Evolutionary conservation across 2,113 vertebrate species (phyloP), one percentile per base, ranked within the genome.

Genomic region (Hyperoodon ampullatus): DNA sequence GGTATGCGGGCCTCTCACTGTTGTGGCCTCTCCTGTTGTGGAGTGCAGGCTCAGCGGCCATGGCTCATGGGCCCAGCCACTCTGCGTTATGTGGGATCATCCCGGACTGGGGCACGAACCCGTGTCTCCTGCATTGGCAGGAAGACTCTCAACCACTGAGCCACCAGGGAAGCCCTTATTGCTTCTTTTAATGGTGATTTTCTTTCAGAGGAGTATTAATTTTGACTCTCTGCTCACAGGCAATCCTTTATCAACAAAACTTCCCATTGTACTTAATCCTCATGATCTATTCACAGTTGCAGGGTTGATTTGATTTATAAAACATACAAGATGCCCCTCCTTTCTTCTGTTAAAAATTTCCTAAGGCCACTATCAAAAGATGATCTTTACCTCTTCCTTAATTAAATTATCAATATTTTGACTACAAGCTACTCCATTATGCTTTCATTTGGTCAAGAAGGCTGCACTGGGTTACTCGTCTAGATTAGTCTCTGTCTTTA

Each of bases 101-200:
- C 44, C 44, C 2, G 1, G 44, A 13, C 47, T 12, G 0, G 47
- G 11, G 47, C 47, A 47, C 11, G 2, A 47, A 47, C 11, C 47
- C 11, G 2, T 47, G 47, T 47, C 47, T 12, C 47, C 47, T 47
- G 47, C 47, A 47, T 47, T 7, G 47, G 47, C 47, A 50, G 47
- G 47, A 0, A 0, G 47, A 50, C 47, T 50, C 47, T 50, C 11
- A 50, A 50, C 3, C 12, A 50, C 47, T 50, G 12, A 0, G 12
- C 47, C 47, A 50, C 47, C 47, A 50, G 47, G 12, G 12, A 50
- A 50, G 47, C 12, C 12, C n/a, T 58, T 10, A 72, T 84, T 81
- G 44, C 3, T 74, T 92, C 55, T 95, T 71, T 80, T 44, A 87
- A 75, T 82, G 47, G 2, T 33, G 50, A 58, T 72, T 44, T 86